Base-by-base conservation (phyloP, 2,113 vertebrate species). In the Ptilonorhynchus violaceus region DNA sequence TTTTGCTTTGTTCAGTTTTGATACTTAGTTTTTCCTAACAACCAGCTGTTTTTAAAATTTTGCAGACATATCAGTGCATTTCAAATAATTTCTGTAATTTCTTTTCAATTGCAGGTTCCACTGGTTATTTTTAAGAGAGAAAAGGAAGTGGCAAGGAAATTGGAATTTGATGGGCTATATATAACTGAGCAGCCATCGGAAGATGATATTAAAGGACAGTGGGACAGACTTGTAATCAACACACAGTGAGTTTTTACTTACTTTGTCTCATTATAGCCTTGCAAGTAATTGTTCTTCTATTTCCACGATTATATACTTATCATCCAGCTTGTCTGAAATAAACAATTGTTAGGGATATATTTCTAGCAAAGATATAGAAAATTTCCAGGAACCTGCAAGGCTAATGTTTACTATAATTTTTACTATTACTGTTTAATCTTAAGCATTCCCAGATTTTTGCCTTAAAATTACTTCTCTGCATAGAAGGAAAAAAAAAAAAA, bases 131-230 rank as follows among this genome's bases (percentile, higher is more conserved):
- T 99, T 96, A 99, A 99, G 93, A 98, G 99, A 77, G 99, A 99
- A 96, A 99, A 99, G 83, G 99, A 99, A 96, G 99, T 99, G 44
- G 99, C 99, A 66, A 98, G 99, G 50, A 99, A 99, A 97, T 96
- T 99, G 97, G 99, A 99, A 93, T 99, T 99, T 96, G 99, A 99
- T 91, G 99, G 99, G 4, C 97, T 99, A 28, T 99, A 99, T 92
- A 99, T 99, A 89, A 99, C 99, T 42, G 99, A 99, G 84, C 99
- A 99, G 62, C 99, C 99, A 8, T 99, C 99, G 42, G 99, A 99
- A 94, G 99, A 99, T 56, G 99, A 99, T 94, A 99, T 99, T 87
- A 99, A 99, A 96, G 99, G 99, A 69, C 99, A 99, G 79, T 99
- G 99, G 99, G 99, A 99, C 96, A 97, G 99, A 96, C 98, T 99